Conservation (phyloP, 2,113 vertebrate species). For the Otolemur garnettii region DNA sequence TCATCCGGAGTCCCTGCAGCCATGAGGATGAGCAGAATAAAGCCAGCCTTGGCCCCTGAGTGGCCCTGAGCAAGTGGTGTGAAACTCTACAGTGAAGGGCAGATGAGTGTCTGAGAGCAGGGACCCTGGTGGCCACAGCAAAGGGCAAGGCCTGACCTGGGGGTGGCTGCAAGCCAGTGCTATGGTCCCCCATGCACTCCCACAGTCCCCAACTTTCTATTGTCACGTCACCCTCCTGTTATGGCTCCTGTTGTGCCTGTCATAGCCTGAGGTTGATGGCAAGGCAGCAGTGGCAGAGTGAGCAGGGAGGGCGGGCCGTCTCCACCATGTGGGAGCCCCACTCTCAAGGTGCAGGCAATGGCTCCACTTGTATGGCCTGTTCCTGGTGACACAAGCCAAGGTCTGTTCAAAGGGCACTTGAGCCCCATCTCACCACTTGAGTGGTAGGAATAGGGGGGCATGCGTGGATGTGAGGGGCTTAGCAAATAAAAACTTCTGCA, state of each 20-base stretch:
- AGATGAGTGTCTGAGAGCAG: constrained; percentile 69
- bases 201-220: constrained; percentile 63
- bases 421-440: not conserved
- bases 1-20: constrained; percentile 89
- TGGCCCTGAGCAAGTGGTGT: constrained; percentile 73
- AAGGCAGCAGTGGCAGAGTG: constrained; percentile 83
- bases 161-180: constrained; percentile 21
- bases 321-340: constrained; percentile 75
- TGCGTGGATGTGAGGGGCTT: accelerated
- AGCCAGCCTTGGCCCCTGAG: constrained; percentile 87
- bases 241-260: constrained; percentile 35
- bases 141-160: constrained; percentile 57
- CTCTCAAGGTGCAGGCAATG: constrained; percentile 74
- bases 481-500: not conserved
- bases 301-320: constrained; percentile 80
- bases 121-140: constrained; percentile 59
- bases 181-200: constrained; percentile 86
- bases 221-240: constrained; percentile 45
- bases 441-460: not conserved
- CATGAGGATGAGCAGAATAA: constrained; percentile 92
- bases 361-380: constrained; percentile 49
- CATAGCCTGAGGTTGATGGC: constrained; percentile 78
- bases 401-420: constrained; percentile 2
- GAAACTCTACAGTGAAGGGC: constrained; percentile 63
- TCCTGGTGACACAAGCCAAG: constrained; percentile 67